Evolutionary conservation across 2,888 invertebrate species (phyloP), one percentile per base, ranked within the genome.

Genomic region (Tineola bisselliella): DNA sequence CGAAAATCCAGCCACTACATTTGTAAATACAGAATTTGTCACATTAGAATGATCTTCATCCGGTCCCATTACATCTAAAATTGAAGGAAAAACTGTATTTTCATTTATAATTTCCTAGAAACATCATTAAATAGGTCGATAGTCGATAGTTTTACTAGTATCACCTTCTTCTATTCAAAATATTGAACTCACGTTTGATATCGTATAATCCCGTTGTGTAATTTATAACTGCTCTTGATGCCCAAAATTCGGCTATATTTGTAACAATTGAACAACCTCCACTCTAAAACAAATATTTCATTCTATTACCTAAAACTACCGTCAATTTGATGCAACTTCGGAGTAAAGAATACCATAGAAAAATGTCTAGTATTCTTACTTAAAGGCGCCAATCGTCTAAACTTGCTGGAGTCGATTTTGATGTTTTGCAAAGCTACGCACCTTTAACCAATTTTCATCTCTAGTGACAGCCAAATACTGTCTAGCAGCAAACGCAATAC

Each of bases 1-100:
- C 0, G 90, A 88, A 62, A 88, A 87, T 43, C 89, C 89, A 38
- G 88, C 88, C 0, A 89, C 82, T 0, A 89, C 88, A 66, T 90
- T 90, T 1, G 90, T 90, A 64, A 88, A 90, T 0, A 78, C 88
- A 4, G 89, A 90, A 63, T 90, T 90, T 17, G 83, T 84, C 1
- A 90, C 76, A 66, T 89, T 87, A 19, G 69, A 76, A 67, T 90
- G 90, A 68, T 90, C 89, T 78, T 90, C 90, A 64, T 90, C 90
- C 0, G 90, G 90, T 0, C 90, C 90, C 90, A 90, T 90, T 4
- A 90, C 88, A 74, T 86, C 88, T 89, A 67, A 48, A 71, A 76
- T 63, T 31, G 10, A 31, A 59, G 11, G 48, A 54, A 25, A 61
- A 44, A 59, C n/a, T n/a, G n/a, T n/a, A n/a, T n/a, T n/a, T n/a